These are phyloP conservation scores for Falco peregrinus DNA, from an alignment of 2,797 vertebrate genomes.

Conservation along the genomic window DNA sequence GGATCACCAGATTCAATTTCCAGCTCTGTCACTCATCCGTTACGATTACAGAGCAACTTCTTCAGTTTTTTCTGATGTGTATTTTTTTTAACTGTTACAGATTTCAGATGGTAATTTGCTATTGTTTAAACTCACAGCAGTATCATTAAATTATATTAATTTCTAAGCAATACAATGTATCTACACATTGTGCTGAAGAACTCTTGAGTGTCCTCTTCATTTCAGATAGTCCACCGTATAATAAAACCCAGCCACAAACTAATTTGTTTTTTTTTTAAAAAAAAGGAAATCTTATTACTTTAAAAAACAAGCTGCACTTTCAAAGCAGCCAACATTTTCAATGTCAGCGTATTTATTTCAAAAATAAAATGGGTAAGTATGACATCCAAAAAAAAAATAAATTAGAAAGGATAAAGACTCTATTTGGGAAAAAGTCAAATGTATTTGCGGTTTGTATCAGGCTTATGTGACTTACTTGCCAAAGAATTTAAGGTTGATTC, in stretches of 20 bases:
- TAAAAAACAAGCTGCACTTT: not conserved
- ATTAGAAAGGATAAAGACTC: conserved; percentile 44
- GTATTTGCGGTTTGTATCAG: conserved; percentile 50
- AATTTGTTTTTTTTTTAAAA: not conserved
- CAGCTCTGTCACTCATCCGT: not conserved
- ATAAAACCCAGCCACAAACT: not conserved
- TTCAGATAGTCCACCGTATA: not conserved
- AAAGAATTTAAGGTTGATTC: conserved; percentile 56
- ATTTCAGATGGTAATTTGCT: not conserved
- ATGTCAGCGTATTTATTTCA: conserved; percentile 39
- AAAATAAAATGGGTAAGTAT: conserved; percentile 28
- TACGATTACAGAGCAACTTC: not conserved
- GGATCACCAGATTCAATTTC: not conserved
- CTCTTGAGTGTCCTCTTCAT: not conserved
- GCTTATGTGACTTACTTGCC: conserved; percentile 19
- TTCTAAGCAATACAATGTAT: not conserved
- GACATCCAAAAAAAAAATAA: conserved; percentile 57
- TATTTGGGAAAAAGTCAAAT: conserved; percentile 35
- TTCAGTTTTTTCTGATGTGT: not conserved
- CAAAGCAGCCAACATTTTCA: conserved; percentile 5
- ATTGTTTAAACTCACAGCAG: not conserved
- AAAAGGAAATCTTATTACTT: not conserved
- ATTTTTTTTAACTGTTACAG: not conserved
- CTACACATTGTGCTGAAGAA: not conserved
- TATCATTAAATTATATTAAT: not conserved